These are phyloP conservation scores for Scaptodrosophila lebanonensis DNA, from an alignment of 1,140 invertebrate genomes.

Conservation along the genomic window DNA sequence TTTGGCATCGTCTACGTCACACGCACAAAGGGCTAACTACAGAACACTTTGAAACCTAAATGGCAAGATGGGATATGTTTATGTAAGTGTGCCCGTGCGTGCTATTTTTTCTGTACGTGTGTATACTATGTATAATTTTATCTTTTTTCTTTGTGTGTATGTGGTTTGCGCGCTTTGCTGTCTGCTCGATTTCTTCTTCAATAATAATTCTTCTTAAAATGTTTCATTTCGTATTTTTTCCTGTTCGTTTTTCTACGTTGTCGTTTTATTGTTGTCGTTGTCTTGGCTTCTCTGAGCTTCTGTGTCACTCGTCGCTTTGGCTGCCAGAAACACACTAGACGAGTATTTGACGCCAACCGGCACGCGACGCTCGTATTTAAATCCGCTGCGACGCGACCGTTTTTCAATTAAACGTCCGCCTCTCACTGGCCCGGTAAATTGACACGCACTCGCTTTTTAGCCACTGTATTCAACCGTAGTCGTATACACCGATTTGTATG, in stretches of 20 bases:
- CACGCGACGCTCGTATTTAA: constrained; percentile 12
- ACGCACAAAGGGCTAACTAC: background rate
- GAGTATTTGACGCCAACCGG: too few relatives aligned
- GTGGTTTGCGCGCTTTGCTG: constrained; percentile 34
- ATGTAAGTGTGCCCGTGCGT: constrained; percentile 2
- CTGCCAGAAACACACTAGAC: constrained; percentile 59
- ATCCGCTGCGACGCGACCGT: too few relatives aligned
- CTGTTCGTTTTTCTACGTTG: constrained; percentile 14
- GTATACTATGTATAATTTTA: too few relatives aligned
- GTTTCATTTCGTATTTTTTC: constrained; percentile 22
- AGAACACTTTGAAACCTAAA: constrained; percentile 4
- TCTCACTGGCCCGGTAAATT: constrained; percentile 28
- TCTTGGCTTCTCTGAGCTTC: constrained; percentile 32
- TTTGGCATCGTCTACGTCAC: constrained; percentile 69
- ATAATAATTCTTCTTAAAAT: constrained; percentile 45
- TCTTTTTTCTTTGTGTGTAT: too few relatives aligned
- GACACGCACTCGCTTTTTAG: constrained; percentile 43
- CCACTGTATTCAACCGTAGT: too few relatives aligned
- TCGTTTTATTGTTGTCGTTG: constrained; percentile 32
- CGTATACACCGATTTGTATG: too few relatives aligned
- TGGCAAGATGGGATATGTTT: constrained; percentile 15
- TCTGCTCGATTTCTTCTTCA: constrained; percentile 25
- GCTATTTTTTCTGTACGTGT: constrained; percentile 20
- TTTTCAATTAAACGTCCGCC: too few relatives aligned
- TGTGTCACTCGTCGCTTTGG: constrained; percentile 62